Evolutionary conservation across 2,113 vertebrate species (phyloP), one percentile per base, ranked within the genome.

Genomic region (Apaloderma vittatum): DNA sequence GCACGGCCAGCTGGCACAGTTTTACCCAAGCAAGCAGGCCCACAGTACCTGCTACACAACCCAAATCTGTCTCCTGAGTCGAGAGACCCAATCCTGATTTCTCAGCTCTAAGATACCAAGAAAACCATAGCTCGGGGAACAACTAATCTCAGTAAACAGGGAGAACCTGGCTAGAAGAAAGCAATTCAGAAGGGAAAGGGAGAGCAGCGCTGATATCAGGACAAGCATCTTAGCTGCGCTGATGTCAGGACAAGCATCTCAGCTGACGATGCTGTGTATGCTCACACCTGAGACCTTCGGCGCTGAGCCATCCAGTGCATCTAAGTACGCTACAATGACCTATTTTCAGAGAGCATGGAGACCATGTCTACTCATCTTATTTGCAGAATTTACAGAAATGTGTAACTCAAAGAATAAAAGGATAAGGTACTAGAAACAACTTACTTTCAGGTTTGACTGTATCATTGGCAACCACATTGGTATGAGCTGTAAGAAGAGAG

Each of bases 381-480:
- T 95, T 91, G 34, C 62, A 72, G 16, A 80, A 79, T 49, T 86
- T 30, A 88, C 23, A 89, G 65, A 86, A 90, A 86, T 24, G 5
- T n/a, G 0, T 30, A 66, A 70, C 59, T 46, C 22, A 43, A 45
- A 86, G 7, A 75, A 62, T 24, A 65, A 82, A 81, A 87, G n/a
- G 17, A 19, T 46, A 73, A 92, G 8, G 15, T 27, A 63, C 4
- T 13, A 43, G 52, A 58, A 71, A 94, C 49, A 75, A 79, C 98
- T 98, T 98, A 99, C 99, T 98, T 99, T 99, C 59, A 99, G 97
- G 92, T 99, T 99, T 45, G 99, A 99, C 92, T 99, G 99, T 97
- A 99, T 99, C 99, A 99, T 99, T 67, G 99, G 99, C 91, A 99
- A 96, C 99, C 99, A 99, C 99, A 99, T 99, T 40, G 99, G 99